Evolutionary conservation across 2,888 invertebrate genomes (phyloP).

Genomic region (Lamellibrachia columna): DNA sequence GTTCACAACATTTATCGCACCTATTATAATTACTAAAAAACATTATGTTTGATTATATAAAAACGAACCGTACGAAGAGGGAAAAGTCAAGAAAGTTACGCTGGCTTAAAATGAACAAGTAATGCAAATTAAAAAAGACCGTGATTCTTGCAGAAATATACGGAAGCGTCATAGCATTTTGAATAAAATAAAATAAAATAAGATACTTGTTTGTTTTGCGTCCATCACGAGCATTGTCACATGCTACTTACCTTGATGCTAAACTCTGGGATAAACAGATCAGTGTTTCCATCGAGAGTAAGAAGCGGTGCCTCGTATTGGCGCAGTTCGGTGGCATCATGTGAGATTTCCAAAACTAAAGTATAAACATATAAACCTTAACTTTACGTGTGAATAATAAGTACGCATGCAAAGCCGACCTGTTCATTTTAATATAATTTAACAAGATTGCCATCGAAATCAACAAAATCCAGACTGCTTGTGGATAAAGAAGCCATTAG

Average conservation of each 20-base stretch:
- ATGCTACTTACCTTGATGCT: constrained; percentile 29
- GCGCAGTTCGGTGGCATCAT: constrained; percentile 26
- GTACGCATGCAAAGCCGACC: too few species aligned
- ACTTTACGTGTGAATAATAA: background rate
- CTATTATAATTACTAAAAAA: too few species aligned
- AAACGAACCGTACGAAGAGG: too few species aligned
- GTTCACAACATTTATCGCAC: background rate
- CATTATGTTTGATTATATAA: too few species aligned
- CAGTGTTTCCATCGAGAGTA: constrained; percentile 32
- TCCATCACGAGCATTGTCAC: background rate
- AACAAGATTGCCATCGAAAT: background rate
- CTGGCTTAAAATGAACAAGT: too few species aligned
- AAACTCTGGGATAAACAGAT: constrained; percentile 28
- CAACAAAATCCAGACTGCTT: background rate
- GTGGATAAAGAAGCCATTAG: background rate
- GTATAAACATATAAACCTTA: background rate
- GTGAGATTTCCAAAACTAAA: constrained; percentile 33
- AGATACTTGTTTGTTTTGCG: background rate
- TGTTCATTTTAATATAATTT: background rate
- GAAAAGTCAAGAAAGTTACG: too few species aligned
- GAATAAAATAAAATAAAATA: background rate
- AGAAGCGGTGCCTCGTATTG: constrained; percentile 34
- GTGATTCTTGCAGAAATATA: too few species aligned
- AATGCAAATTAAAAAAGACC: too few species aligned
- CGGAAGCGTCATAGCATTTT: background rate